Conservation (phyloP, 2,113 vertebrate genomes). For the Phainopepla nitens region DNA sequence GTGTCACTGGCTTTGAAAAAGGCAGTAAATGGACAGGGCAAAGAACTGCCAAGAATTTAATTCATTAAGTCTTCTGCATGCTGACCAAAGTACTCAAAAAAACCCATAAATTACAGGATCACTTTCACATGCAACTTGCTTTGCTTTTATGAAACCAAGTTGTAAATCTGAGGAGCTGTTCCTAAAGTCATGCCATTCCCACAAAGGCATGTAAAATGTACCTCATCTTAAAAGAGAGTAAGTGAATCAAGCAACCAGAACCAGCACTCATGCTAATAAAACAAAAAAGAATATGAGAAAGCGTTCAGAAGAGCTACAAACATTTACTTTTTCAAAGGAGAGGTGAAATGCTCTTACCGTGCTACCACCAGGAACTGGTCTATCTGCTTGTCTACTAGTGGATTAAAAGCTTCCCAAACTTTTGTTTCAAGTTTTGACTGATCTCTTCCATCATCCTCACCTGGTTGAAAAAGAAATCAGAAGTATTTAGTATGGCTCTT, state of each 20-base stretch:
- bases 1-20: not conserved
- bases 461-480: conserved; percentile 60
- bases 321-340: not conserved
- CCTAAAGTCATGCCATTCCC: not conserved
- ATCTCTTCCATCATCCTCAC: conserved; percentile 88
- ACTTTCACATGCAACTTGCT: not conserved
- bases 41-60: not conserved
- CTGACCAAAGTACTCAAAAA: not conserved
- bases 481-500: not conserved
- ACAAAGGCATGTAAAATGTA: not conserved
- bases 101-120: not conserved
- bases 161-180: not conserved
- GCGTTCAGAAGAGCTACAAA: not conserved
- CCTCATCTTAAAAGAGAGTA: not conserved
- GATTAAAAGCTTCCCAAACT: conserved; percentile 90
- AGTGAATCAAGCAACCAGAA: not conserved
- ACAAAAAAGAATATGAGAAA: not conserved
- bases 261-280: not conserved
- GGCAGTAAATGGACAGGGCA: not conserved
- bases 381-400: conserved; percentile 92
- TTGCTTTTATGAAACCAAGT: not conserved
- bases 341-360: conserved; percentile 79
- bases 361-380: conserved; percentile 98
- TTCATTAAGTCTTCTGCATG: not conserved
- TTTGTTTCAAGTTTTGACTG: conserved; percentile 92